Evolutionary conservation across 2,797 vertebrate genomes (phyloP).

Genomic region (Thamnophis elegans): DNA sequence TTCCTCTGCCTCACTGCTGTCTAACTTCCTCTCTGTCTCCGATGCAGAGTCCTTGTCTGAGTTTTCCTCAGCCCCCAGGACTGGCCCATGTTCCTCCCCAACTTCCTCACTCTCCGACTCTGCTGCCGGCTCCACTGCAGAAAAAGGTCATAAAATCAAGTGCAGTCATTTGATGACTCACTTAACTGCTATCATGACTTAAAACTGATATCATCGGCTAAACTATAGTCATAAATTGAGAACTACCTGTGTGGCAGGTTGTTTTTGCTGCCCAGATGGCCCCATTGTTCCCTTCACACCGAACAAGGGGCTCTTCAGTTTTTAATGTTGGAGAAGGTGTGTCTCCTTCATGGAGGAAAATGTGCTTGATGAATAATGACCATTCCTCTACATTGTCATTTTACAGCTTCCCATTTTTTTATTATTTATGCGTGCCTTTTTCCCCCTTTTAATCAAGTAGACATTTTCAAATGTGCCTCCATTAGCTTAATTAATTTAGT

Average conservation of each 20-base stretch:
- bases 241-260: not conserved
- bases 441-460: not conserved
- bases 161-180: no score
- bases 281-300: not conserved
- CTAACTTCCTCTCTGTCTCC: no score
- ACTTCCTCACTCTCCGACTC: no score
- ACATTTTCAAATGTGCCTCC: constrained; percentile 5
- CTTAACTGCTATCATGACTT: no score
- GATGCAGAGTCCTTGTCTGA: no score
- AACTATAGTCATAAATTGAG: not conserved
- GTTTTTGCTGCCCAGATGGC: not conserved
- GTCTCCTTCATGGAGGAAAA: not conserved
- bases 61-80: no score
- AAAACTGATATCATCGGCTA: no score
- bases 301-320: not conserved
- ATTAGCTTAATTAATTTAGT: constrained; percentile 33
- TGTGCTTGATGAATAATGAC: not conserved
- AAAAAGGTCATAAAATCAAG: no score
- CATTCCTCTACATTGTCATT: not conserved
- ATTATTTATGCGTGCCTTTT: constrained; percentile 6
- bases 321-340: not conserved
- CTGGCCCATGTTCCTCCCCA: no score
- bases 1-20: no score
- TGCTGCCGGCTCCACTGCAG: no score
- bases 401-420: not conserved